phyloP scores from a whole-genome alignment of 2,888 invertebrate species.

The Bombyx huttoni region DNA sequence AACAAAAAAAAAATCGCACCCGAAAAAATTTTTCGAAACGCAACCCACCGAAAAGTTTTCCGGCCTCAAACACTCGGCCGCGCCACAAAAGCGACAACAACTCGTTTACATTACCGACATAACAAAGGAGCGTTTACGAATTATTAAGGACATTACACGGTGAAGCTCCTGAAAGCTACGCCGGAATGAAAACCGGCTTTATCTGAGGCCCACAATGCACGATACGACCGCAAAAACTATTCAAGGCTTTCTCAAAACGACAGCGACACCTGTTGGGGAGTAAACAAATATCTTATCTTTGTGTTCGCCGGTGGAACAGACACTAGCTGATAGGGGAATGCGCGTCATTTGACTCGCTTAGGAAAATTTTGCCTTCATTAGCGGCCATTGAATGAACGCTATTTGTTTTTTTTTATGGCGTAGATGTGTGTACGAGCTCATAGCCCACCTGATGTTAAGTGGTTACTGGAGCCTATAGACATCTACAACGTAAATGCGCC shows the following conservation, averaged over 20 bases:
- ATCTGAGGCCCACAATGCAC: constrained; percentile 23
- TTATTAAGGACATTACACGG: constrained; percentile 42
- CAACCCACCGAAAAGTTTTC: neutral
- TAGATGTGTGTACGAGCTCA: too few species aligned
- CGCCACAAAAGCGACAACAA: neutral
- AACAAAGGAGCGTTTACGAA: constrained; percentile 33
- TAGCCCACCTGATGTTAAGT: too few species aligned
- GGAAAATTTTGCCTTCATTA: neutral
- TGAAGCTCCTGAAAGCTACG: constrained; percentile 29
- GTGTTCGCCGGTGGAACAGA: constrained; percentile 3
- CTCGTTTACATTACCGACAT: constrained; percentile 1
- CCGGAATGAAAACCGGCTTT: constrained; percentile 21
- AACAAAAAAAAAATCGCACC: neutral
- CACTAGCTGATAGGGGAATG: neutral
- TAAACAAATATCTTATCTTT: constrained; percentile 17
- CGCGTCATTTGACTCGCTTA: neutral
- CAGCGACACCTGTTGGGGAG: constrained; percentile 41
- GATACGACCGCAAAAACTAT: constrained; percentile 40
- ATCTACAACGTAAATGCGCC: too few species aligned
- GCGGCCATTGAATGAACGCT: neutral
- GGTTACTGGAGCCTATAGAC: too few species aligned
- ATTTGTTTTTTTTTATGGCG: too few species aligned
- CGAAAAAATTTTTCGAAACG: neutral
- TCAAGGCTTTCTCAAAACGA: constrained; percentile 23
- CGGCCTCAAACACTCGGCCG: neutral